Evolutionary conservation across 2,888 invertebrate genomes (phyloP).

Genomic region (Agrenia bidenticulata): DNA sequence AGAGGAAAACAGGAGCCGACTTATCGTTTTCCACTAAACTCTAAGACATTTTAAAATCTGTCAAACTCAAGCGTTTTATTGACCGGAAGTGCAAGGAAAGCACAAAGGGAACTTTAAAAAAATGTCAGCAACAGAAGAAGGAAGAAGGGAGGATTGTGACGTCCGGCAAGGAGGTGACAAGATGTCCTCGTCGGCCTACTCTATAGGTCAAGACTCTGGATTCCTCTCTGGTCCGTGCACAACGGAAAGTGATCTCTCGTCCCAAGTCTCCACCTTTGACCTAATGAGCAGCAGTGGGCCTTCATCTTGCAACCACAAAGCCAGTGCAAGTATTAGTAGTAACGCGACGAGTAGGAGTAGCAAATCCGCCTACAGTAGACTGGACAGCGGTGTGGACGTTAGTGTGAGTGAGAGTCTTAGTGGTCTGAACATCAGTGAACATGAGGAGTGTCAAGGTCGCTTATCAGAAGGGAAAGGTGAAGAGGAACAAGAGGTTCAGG

Average conservation of each 20-base stretch:
- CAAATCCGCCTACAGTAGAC: slow-evolving; percentile 54
- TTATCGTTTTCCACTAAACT: too few species aligned
- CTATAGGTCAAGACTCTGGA: slow-evolving; percentile 45
- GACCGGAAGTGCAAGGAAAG: too few species aligned
- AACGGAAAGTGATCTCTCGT: slow-evolving; percentile 50
- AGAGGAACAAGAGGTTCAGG: slow-evolving; percentile 6
- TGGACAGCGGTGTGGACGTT: slow-evolving; percentile 69
- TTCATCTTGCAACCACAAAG: slow-evolving; percentile 20
- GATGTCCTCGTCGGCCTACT: too few species aligned
- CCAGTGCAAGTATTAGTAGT: background rate
- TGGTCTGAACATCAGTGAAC: slow-evolving; percentile 46
- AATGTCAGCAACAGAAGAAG: too few species aligned
- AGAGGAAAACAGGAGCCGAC: too few species aligned
- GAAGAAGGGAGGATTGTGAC: too few species aligned
- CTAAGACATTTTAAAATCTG: too few species aligned
- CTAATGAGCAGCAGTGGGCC: background rate
- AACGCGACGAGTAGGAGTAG: background rate
- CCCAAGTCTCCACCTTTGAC: slow-evolving; percentile 33
- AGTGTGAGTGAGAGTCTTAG: slow-evolving; percentile 52
- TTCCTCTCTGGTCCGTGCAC: slow-evolving; percentile 49
- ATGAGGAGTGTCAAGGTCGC: slow-evolving; percentile 17
- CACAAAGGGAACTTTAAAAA: too few species aligned
- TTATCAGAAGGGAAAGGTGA: slow-evolving; percentile 3
- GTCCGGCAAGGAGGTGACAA: too few species aligned
- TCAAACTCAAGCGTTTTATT: too few species aligned